Percentiles rank a stretch among this genome's conserved stretches.
Conservation (phyloP, 2,797 vertebrate species). For the Oceanodroma leucorhoa region DNA sequence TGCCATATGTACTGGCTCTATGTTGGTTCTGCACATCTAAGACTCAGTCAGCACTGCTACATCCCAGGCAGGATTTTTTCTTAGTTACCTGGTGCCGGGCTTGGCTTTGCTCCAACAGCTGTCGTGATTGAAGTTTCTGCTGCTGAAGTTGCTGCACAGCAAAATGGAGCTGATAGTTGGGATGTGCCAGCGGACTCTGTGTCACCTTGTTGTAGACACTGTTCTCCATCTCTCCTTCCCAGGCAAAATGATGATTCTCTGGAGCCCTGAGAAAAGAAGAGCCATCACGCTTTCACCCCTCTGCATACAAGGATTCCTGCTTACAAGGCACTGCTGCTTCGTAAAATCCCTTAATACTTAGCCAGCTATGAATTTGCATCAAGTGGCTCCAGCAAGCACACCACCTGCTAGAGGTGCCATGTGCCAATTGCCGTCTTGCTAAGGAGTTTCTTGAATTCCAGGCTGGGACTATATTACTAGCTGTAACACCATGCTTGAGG, state of each 20-base stretch:
- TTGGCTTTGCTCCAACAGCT: constrained; percentile 83
- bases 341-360: background rate
- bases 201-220: constrained; percentile 64
- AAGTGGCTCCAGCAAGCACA: background rate
- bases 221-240: constrained; percentile 75
- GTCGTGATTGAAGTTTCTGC: constrained; percentile 83
- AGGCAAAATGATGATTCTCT: constrained; percentile 66
- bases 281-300: background rate
- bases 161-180: constrained; percentile 85
- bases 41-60: background rate
- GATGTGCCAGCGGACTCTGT: constrained; percentile 67
- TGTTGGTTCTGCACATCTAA: background rate
- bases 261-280: constrained; percentile 67
- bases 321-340: background rate
- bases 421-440: background rate
- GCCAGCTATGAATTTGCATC: background rate
- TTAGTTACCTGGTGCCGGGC: constrained; percentile 82
- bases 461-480: background rate
- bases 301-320: background rate
- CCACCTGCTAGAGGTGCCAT: background rate
- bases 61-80: background rate
- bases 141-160: constrained; percentile 89
- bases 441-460: background rate
- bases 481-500: background rate
- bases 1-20: background rate